Evolutionary conservation across 2,113 vertebrate genomes (phyloP), one percentile per base, ranked within the genome.

Genomic region (Propithecus coquereli): DNA sequence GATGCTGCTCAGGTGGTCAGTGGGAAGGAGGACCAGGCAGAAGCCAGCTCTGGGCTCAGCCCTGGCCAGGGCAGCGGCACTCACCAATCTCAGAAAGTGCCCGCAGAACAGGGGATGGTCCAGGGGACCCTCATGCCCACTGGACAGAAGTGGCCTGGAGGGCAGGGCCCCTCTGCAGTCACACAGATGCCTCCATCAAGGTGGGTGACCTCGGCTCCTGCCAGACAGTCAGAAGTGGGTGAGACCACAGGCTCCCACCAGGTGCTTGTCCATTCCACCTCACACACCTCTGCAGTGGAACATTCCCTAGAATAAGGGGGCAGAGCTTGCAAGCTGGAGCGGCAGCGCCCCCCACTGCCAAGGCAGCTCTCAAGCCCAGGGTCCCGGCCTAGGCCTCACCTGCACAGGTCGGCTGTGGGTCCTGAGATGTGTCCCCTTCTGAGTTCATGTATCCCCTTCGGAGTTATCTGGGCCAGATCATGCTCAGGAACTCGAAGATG

Each of bases 51-150:
- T 81, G 57, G 4, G 32, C 47, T 88, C 40, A 37, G 22, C 4
- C 3, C 23, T 20, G 54, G 54, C 18, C 16, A 27, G 45, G 34
- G 25, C 23, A n/a, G 12, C 27, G 30, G 4, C 45, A 90, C 95
- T 98, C 57, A 99, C 99, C 99, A 98, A 97, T 99, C 97, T 7
- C 99, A 99, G 97, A 99, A 99, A 71, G 99, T 99, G 32, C 99
- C 99, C 70, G 91, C 40, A 0, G 99, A 99, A 87, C 99, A 99
- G 1, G 97, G 98, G 32, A 99, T n/a, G n/a, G n/a, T n/a, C n/a
- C 68, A 16, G 99, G 99, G 99, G 27, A 98, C 79, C 5, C 97
- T 98, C 18, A 99, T 99, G 23, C 99, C 99, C 90, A 98, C 94
- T 50, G 99, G 99, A 97, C 99, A 99, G 97, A 99, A 99, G 61